Evolutionary conservation across 2,888 invertebrate genomes (phyloP), one percentile per base, ranked within the genome.

Genomic region (Cheilosia soror): DNA sequence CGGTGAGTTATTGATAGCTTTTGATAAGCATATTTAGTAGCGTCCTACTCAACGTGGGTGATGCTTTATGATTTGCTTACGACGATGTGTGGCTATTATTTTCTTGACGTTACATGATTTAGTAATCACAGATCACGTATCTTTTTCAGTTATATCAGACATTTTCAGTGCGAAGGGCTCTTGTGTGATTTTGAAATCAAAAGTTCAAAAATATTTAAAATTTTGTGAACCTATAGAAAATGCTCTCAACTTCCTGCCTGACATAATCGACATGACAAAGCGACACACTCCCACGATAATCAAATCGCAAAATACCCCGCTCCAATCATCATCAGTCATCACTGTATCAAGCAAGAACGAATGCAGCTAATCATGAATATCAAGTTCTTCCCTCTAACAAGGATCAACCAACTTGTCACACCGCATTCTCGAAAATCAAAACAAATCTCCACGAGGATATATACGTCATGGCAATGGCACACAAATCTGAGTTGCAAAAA

Each of bases 351-450:
- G 58, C 71, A 31, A n/a, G 37, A 65, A 58, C 49, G 5, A 42
- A 13, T 2, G 6, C 15, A 44, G 47, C 3, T 13, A 58, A 75
- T 69, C 71, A 47, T 37, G 57, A 82, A 47, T 57, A 65, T 57
- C 72, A 72, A 77, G 71, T 77, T 77, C 77, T 55, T 40, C 9
- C 44, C n/a, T 4, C 20, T 7, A 11, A 27, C 11, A 75, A 78
- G 78, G 83, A 84, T 79, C 62, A 37, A 20, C 15, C 11, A 83
- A 49, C 78, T 68, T 69, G 79, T 69, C 63, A 75, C 58, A 79
- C 83, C 79, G 57, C 79, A 84, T 84, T 77, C 55, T 33, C n/a
- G 29, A 55, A 37, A 75, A 69, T 58, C 68, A 73, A 78, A 78
- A 73, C 68, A 78, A 73, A 68, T 62, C 73, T 37, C 15, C 42